A percentile compares a stretch with the other conserved stretches of the same genome.
Conservation (phyloP, 1,140 invertebrate species). For the Melitaea cinxia region DNA sequence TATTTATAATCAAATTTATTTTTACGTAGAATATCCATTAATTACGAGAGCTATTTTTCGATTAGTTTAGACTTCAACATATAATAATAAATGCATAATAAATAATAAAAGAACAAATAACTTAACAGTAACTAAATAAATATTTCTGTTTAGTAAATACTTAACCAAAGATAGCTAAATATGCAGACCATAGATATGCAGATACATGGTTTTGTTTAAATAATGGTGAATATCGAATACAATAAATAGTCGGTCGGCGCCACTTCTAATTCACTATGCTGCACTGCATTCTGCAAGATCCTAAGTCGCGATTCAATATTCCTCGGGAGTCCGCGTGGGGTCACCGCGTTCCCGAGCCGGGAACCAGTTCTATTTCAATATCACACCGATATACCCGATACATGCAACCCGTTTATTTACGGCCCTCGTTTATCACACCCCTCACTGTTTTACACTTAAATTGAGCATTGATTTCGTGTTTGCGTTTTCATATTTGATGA, state of each 20-base stretch:
- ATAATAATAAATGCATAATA: no score
- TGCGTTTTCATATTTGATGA: slow-evolving; percentile 9
- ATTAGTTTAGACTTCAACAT: no score
- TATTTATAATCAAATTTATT: no score
- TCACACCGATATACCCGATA: slow-evolving; percentile 65
- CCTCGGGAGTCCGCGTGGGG: slow-evolving; percentile 59
- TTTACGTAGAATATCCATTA: no score
- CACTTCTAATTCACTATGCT: slow-evolving; percentile 72
- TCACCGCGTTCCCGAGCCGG: slow-evolving; percentile 64
- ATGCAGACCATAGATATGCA: slow-evolving; percentile 2
- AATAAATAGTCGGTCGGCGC: slow-evolving; percentile 65
- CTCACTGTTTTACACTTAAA: slow-evolving; percentile 33
- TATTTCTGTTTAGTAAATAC: background rate
- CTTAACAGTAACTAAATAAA: no score
- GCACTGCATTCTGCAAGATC: slow-evolving; percentile 52
- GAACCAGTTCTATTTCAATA: slow-evolving; percentile 79
- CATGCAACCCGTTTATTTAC: slow-evolving; percentile 65
- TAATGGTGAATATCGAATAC: slow-evolving; percentile 42
- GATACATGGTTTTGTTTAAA: slow-evolving; percentile 20
- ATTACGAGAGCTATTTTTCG: no score
- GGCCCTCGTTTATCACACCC: slow-evolving; percentile 56
- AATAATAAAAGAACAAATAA: no score
- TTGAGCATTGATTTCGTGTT: slow-evolving; percentile 15
- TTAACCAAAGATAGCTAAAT: background rate
- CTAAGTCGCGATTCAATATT: slow-evolving; percentile 68